phyloP scores from a whole-genome alignment of 2,888 invertebrate species.

The Elmis aenea region DNA sequence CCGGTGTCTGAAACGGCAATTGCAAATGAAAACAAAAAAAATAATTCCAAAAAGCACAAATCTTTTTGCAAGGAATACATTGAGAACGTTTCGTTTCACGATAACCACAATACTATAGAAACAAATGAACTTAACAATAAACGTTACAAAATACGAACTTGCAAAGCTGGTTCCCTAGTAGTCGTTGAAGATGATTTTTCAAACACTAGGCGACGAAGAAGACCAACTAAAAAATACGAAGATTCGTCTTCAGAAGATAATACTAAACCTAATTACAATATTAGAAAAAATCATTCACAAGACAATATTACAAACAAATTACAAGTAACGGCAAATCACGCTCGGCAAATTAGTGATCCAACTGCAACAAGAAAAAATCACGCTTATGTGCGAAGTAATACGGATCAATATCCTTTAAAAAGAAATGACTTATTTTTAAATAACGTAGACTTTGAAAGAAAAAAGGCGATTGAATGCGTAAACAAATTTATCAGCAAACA shows the following conservation, averaged over 20 bases:
- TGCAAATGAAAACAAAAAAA: conserved; percentile 8
- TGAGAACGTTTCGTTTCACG: conserved; percentile 25
- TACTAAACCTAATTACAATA: conserved; percentile 8
- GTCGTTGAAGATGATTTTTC: conserved; percentile 50
- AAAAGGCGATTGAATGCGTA: conserved; percentile 3
- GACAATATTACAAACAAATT: conserved; percentile 9
- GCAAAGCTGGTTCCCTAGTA: conserved; percentile 52
- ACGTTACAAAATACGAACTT: conserved; percentile 49
- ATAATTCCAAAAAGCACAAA: conserved; percentile 17
- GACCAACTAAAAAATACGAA: conserved; percentile 16
- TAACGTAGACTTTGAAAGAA: conserved; percentile 4
- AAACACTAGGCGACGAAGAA: conserved; percentile 36
- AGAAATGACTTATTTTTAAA: conserved; percentile 7
- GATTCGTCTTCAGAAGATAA: conserved; percentile 8
- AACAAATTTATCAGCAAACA: conserved; percentile 1
- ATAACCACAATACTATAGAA: conserved; percentile 19
- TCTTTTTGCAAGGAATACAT: conserved; percentile 19
- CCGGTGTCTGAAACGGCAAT: no score
- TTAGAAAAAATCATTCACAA: conserved; percentile 13
- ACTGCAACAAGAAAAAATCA: conserved; percentile 5
- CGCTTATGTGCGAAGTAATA: conserved; percentile 3
- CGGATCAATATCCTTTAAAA: conserved; percentile 8
- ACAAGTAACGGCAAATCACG: conserved; percentile 7
- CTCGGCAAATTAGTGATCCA: conserved; percentile 9
- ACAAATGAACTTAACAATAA: conserved; percentile 25